These are phyloP conservation scores for Tragulus kanchil DNA, from an alignment of 2,113 vertebrate species.

Conservation along the genomic window DNA sequence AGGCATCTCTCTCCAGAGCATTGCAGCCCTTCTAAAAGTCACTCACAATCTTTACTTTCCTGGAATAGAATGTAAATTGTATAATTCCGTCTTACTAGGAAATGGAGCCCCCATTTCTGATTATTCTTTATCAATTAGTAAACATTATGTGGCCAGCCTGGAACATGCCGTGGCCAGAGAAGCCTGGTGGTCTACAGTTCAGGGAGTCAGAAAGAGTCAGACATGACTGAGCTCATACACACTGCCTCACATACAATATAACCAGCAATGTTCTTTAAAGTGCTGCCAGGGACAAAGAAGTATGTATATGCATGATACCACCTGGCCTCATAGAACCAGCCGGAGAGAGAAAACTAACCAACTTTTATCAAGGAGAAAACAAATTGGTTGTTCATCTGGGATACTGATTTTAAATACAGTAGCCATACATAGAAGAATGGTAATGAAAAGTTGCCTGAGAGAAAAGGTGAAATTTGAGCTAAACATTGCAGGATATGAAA, in stretches of 20 bases:
- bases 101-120: neutral
- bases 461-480: neutral
- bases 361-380: conserved; percentile 10
- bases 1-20: conserved; percentile 48
- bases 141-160: neutral
- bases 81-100: neutral
- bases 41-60: neutral
- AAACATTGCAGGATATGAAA: neutral
- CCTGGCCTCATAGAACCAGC: neutral
- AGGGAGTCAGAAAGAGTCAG: neutral
- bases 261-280: neutral
- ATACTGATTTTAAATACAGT: conserved; percentile 13
- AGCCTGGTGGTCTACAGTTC: neutral
- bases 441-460: neutral
- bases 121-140: neutral
- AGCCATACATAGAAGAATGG: neutral
- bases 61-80: neutral
- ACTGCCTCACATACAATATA: neutral
- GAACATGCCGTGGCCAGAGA: neutral
- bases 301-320: neutral
- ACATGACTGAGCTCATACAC: neutral
- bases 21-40: conserved; percentile 26
- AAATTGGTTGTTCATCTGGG: neutral
- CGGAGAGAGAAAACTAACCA: neutral
- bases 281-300: neutral